Percentiles rank a stretch among this genome's conserved stretches.
phyloP scores from a whole-genome alignment of 2,888 invertebrate genomes.

The Spialia ferax region DNA sequence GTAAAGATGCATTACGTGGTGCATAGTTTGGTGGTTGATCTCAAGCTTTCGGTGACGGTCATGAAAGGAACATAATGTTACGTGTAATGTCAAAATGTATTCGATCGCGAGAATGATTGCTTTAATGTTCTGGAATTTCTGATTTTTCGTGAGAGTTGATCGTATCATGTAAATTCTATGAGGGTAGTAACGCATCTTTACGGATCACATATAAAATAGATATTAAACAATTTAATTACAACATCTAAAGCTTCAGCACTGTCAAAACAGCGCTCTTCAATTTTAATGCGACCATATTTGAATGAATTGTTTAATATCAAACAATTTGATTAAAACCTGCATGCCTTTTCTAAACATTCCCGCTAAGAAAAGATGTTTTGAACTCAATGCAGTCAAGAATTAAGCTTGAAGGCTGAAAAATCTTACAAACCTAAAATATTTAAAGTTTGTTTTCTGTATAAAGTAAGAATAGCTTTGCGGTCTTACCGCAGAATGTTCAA shows the following conservation, averaged over 20 bases:
- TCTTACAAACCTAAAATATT: no score
- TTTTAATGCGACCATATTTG: constrained; percentile 43
- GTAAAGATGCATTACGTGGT: constrained; percentile 38
- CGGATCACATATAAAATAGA: background rate
- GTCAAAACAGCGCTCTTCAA: constrained; percentile 47
- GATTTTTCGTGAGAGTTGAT: background rate
- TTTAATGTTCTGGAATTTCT: background rate
- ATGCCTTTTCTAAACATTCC: no score
- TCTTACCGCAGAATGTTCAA: no score
- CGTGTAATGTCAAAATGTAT: background rate
- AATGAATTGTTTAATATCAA: constrained; percentile 35
- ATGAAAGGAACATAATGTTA: background rate
- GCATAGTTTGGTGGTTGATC: background rate
- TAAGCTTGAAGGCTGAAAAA: no score
- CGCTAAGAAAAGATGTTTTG: no score
- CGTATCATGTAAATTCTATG: background rate
- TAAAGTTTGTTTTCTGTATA: no score
- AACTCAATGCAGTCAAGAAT: no score
- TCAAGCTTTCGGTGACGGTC: background rate
- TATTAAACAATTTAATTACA: constrained; percentile 22
- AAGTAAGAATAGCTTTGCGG: no score
- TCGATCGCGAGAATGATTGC: background rate
- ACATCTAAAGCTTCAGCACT: constrained; percentile 51
- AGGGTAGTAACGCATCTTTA: constrained; percentile 17
- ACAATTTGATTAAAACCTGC: no score